Evolutionary conservation across 92 coral and sea anemone species (phyloP).

Genomic region (Pocillopora grandis): DNA sequence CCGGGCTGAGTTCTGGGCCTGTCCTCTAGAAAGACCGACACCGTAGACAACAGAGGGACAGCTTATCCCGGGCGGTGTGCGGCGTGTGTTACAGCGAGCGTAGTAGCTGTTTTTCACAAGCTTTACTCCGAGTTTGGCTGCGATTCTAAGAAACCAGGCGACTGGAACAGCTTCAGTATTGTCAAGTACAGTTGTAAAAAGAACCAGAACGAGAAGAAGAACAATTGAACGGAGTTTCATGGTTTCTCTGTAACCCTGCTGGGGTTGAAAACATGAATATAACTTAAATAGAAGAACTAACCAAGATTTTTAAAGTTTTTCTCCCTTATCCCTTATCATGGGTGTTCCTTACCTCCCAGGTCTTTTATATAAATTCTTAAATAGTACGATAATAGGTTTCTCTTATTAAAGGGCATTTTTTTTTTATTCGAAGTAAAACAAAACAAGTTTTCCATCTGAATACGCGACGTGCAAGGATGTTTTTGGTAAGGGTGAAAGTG

Average conservation of each 20-base stretch:
- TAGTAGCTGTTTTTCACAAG: constrained; percentile 42
- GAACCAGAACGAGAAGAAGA: not conserved
- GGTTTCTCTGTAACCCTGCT: not conserved
- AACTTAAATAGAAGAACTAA: too few relatives aligned
- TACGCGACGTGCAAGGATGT: too few relatives aligned
- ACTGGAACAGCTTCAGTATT: not conserved
- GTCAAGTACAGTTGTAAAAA: not conserved
- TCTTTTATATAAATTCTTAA: too few relatives aligned
- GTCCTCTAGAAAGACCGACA: constrained; percentile 13
- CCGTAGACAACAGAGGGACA: constrained; percentile 48
- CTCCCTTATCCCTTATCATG: too few relatives aligned
- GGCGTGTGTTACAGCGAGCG: constrained; percentile 46
- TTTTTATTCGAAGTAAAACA: too few relatives aligned
- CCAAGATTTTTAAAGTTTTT: too few relatives aligned
- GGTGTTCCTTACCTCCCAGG: too few relatives aligned
- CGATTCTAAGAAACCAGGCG: constrained; percentile 30
- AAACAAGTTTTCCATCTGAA: too few relatives aligned
- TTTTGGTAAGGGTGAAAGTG: too few relatives aligned
- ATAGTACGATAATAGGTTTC: too few relatives aligned
- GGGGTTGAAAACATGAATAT: too few relatives aligned
- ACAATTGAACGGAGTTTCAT: constrained; percentile 20
- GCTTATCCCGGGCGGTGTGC: constrained; percentile 23
- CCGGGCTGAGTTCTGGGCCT: constrained; percentile 36
- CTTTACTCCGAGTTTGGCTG: constrained; percentile 20
- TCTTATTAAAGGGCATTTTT: too few relatives aligned